Evolutionary conservation across 2,113 vertebrate species (phyloP).

Genomic region (Phainopepla nitens): DNA sequence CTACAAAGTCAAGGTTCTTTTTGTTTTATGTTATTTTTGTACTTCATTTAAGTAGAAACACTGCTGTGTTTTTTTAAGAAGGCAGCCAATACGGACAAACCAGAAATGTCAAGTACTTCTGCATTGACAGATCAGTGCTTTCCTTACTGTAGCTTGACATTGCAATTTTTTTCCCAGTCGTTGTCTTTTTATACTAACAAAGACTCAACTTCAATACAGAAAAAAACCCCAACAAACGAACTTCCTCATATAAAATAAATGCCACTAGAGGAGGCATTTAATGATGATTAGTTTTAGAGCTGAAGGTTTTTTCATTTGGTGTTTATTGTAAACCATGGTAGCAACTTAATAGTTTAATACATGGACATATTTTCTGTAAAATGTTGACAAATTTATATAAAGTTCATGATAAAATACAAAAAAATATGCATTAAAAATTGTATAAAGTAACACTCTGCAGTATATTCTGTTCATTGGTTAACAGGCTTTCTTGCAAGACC

Average conservation of each 20-base stretch:
- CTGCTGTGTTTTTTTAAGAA: neutral
- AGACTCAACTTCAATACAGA: neutral
- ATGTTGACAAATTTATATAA: conserved; percentile 27
- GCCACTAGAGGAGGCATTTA: neutral
- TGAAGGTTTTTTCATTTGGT: neutral
- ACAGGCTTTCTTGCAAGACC: neutral
- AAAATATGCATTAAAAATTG: conserved; percentile 5
- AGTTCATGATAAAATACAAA: conserved; percentile 35
- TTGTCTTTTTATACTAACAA: neutral
- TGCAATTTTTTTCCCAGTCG: neutral
- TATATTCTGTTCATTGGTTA: neutral
- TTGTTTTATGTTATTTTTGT: neutral
- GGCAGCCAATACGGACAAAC: neutral
- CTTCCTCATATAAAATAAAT: neutral
- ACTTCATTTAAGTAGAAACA: neutral
- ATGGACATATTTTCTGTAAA: conserved; percentile 22
- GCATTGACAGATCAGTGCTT: neutral
- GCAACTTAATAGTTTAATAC: neutral
- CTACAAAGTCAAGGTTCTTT: neutral
- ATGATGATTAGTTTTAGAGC: neutral
- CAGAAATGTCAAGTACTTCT: neutral
- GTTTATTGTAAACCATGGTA: conserved; percentile 45
- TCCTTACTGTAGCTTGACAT: neutral
- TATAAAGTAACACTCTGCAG: conserved; percentile 6
- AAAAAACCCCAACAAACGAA: neutral